phyloP scores from a whole-genome alignment of 2,797 vertebrate genomes.

The Gymnopithys bicolor region DNA sequence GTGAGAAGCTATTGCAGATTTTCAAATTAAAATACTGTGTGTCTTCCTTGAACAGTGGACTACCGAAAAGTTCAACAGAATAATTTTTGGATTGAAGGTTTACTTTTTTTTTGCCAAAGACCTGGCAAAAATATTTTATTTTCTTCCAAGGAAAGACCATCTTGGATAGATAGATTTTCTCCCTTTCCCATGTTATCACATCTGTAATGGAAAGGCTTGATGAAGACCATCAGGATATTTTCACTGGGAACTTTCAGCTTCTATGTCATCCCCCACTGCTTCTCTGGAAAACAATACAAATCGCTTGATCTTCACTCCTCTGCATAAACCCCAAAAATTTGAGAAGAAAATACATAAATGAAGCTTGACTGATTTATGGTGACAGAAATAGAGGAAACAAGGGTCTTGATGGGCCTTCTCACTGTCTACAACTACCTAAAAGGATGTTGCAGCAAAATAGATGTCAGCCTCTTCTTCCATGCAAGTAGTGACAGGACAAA shows the following conservation, averaged over 20 bases:
- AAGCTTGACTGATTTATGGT: neutral
- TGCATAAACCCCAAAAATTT: neutral
- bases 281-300: neutral
- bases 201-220: neutral
- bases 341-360: neutral
- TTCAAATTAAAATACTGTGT: neutral
- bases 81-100: neutral
- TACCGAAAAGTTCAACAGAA: neutral
- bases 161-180: neutral
- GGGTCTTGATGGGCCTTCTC: neutral
- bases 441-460: neutral
- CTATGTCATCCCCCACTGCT: neutral
- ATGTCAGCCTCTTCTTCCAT: rapidly evolving
- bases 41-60: neutral
- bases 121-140: neutral
- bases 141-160: neutral
- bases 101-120: neutral
- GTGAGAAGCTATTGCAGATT: neutral
- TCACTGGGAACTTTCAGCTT: neutral
- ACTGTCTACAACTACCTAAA: neutral
- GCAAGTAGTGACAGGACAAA: neutral
- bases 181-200: neutral
- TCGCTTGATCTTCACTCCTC: neutral
- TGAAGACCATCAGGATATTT: neutral
- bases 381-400: neutral